A percentile compares a stretch with the other conserved stretches of the same genome.
Evolutionary conservation across 2,113 vertebrate genomes (phyloP).

Genomic region (Mellivora capensis): DNA sequence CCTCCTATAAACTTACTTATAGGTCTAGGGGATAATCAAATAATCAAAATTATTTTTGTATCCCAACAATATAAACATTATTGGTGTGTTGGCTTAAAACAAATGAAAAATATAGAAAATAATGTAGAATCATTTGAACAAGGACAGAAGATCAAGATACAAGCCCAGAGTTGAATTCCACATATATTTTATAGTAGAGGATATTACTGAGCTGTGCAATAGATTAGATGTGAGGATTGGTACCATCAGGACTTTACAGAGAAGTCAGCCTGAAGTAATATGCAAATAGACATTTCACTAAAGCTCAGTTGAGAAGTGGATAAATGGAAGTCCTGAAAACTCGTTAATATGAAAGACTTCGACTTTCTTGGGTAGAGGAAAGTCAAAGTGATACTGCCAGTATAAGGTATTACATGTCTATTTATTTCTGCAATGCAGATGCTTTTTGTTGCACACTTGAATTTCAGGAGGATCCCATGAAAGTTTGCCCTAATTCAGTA

Average conservation of each 20-base stretch:
- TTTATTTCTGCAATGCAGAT: not conserved
- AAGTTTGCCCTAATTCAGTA: not conserved
- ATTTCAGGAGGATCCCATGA: not conserved
- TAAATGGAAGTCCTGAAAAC: not conserved
- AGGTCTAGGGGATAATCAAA: not conserved
- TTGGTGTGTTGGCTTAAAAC: not conserved
- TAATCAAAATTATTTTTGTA: not conserved
- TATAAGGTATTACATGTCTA: not conserved
- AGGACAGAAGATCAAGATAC: not conserved
- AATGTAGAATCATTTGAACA: not conserved
- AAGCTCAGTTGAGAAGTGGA: not conserved
- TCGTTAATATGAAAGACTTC: not conserved
- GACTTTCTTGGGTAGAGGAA: not conserved
- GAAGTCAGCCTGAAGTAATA: not conserved
- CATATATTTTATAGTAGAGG: not conserved
- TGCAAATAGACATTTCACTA: not conserved
- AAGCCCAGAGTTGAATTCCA: not conserved
- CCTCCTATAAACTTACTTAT: not conserved
- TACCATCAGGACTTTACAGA: not conserved
- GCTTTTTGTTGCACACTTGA: not conserved
- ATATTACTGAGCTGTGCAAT: not conserved
- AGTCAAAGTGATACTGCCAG: not conserved
- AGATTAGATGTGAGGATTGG: not conserved
- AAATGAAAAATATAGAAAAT: not conserved
- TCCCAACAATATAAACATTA: not conserved